Base-by-base conservation (phyloP, 2,888 invertebrate species). In the Agrochola circellaris region DNA sequence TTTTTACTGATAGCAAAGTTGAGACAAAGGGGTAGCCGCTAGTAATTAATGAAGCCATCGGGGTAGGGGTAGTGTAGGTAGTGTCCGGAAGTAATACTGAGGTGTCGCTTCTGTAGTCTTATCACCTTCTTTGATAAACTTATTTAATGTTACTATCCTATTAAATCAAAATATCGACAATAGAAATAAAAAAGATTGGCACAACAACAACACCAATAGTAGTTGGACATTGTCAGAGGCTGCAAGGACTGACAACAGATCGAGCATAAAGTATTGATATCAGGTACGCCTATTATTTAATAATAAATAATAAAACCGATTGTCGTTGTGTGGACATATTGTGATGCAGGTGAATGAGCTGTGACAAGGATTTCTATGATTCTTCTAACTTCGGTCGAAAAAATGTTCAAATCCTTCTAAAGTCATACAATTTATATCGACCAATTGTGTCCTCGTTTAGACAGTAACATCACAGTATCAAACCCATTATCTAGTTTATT, bases 21-120 rank as follows among this genome's bases (percentile, higher is more conserved):
- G 23, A 70, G 64, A 75, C 76, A 87, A 86, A 86, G 73, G 60
- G 62, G 70, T 34, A 66, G 17, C 34, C 30, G 54, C 13, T 30
- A 54, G 72, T 85, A 76, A 82, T 87, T 85, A 81, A 56, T 58
- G 73, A 64, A 64, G 74, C 64, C 60, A 70, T 64, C 62, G 66
- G 34, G 56, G 51, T 56, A 61, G 65, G 34, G 42, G 38, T 3
- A 34, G 48, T 23, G 70, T 34, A 11, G 38, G 38, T 60, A 65
- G 64, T 51, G 13, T 15, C 62, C 30, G 26, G 51, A 45, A 78
- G 66, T 81, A 67, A 81, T 78, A 78, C 66, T 20, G 51, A 62
- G 26, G 73, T 75, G 76, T 66, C 73, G 48, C 38, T 13, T 58
- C 64, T 42, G 45, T 72, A 56, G 23, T 13, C 26, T 13, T 38